These are phyloP conservation scores for Maniola hyperantus DNA, from an alignment of 2,888 invertebrate genomes.

Conservation along the genomic window DNA sequence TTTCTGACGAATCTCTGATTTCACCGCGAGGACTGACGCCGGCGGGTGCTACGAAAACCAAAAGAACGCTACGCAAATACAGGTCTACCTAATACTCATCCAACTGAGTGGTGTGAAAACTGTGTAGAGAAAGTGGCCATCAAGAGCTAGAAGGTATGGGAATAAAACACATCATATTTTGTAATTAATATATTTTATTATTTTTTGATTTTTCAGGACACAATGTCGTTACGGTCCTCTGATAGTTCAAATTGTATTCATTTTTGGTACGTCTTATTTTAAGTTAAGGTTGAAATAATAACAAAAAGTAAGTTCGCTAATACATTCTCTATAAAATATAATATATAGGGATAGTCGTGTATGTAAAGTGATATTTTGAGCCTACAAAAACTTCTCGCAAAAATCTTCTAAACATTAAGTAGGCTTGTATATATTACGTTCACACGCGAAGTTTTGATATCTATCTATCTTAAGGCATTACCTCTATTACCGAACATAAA, in stretches of 20 bases:
- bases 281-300: constrained; percentile 51
- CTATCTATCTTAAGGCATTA: constrained; percentile 31
- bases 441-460: constrained; percentile 32
- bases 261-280: constrained; percentile 26
- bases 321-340: constrained; percentile 63
- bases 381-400: constrained; percentile 39
- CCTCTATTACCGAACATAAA: constrained; percentile 28
- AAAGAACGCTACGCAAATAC: no score
- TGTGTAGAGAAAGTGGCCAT: neutral
- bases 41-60: no score
- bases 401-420: constrained; percentile 39
- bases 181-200: constrained; percentile 54
- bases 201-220: constrained; percentile 55
- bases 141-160: neutral
- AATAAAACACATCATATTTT: constrained; percentile 40
- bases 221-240: constrained; percentile 55
- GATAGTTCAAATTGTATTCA: constrained; percentile 51
- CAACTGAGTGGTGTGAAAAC: neutral
- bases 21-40: no score
- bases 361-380: constrained; percentile 43
- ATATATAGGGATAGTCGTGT: constrained; percentile 43
- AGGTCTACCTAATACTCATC: neutral
- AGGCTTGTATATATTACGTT: constrained; percentile 37
- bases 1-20: no score
- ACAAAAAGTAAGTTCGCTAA: constrained; percentile 60